These are phyloP conservation scores for Polypterus bichir DNA, from an alignment of 2,113 vertebrate species.

Conservation along the genomic window DNA sequence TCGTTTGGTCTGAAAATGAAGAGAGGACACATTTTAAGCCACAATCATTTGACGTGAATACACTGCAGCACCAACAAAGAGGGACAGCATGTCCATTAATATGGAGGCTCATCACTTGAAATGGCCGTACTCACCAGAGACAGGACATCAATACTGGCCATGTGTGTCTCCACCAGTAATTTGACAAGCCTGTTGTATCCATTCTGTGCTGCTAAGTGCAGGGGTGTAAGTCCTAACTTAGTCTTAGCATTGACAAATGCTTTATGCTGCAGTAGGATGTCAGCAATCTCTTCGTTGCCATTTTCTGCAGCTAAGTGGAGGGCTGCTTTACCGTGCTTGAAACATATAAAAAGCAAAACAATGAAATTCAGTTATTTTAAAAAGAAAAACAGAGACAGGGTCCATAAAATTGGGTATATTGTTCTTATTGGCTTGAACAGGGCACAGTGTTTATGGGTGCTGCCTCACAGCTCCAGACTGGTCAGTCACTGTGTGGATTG, in stretches of 20 bases:
- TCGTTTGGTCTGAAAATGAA: slow-evolving; percentile 26
- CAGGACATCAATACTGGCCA: slow-evolving; percentile 33
- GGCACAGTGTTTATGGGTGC: too few species aligned
- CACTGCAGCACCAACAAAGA: neutral
- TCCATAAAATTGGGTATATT: too few species aligned
- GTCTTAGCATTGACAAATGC: slow-evolving; percentile 43
- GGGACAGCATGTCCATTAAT: too few species aligned
- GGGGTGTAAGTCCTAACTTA: slow-evolving; percentile 38
- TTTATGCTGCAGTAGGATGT: slow-evolving; percentile 37
- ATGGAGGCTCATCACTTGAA: neutral
- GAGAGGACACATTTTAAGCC: neutral
- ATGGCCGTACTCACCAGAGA: slow-evolving; percentile 27
- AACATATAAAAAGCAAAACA: neutral
- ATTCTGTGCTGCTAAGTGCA: slow-evolving; percentile 35
- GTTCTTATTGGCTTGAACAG: too few species aligned
- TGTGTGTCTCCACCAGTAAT: slow-evolving; percentile 32
- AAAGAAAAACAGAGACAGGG: neutral
- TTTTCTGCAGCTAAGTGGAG: slow-evolving; percentile 37
- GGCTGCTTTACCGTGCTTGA: slow-evolving; percentile 39
- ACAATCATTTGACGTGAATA: neutral
- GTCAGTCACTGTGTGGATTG: too few species aligned
- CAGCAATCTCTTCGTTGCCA: slow-evolving; percentile 32
- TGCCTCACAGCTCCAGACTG: too few species aligned
- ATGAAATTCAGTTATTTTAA: neutral
- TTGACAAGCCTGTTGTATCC: slow-evolving; percentile 34